Evolutionary conservation across 2,888 invertebrate genomes (phyloP).

Genomic region (Reticulitermes lucifugus): DNA sequence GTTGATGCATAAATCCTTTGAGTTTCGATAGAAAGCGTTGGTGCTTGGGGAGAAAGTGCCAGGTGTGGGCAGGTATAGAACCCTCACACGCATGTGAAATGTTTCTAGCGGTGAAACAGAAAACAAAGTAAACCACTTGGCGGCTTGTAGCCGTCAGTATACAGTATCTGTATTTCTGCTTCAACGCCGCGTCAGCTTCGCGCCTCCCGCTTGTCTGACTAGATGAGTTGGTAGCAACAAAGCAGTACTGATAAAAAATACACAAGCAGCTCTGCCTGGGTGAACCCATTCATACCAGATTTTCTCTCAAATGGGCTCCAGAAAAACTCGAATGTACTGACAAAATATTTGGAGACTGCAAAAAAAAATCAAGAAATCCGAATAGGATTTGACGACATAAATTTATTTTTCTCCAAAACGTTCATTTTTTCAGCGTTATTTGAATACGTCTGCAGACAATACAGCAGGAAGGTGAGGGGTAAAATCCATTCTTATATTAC

Average conservation of each 20-base stretch:
- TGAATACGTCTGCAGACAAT: no score
- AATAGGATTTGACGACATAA: no score
- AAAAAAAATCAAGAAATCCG: no score
- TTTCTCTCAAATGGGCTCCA: not conserved
- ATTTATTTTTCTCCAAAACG: no score
- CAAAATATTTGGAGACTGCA: no score
- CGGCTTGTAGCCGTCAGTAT: not conserved
- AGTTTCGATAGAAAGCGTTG: no score
- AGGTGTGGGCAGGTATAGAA: not conserved
- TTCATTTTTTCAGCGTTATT: no score
- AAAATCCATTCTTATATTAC: no score
- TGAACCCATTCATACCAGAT: not conserved
- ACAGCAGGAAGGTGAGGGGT: no score
- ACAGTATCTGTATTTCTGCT: not conserved
- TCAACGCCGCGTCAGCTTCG: not conserved
- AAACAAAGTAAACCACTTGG: not conserved
- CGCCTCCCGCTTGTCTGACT: not conserved
- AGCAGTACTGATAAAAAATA: not conserved
- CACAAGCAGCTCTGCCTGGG: not conserved
- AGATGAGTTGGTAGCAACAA: not conserved
- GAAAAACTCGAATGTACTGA: no score
- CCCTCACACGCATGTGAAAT: not conserved
- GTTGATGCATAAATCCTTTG: no score
- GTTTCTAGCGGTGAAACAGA: not conserved
- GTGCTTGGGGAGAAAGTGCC: not conserved